phyloP scores from a whole-genome alignment of 2,888 invertebrate genomes.

The Campaea margaritaria region DNA sequence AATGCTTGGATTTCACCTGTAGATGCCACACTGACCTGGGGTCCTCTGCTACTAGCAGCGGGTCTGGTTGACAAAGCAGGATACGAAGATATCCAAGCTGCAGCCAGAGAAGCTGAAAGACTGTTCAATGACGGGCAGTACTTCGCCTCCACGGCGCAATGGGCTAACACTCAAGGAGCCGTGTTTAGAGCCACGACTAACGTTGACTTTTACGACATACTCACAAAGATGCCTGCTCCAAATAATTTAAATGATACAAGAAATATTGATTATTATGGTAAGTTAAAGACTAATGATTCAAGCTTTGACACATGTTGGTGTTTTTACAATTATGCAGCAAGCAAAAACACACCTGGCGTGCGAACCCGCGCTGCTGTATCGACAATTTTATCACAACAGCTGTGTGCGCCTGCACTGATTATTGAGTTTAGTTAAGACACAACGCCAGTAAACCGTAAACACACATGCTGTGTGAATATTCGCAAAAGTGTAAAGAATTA shows the following conservation, averaged over 20 bases:
- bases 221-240: conserved; percentile 75
- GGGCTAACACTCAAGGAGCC: conserved; percentile 87
- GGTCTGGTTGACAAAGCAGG: conserved; percentile 90
- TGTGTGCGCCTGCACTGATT: no score
- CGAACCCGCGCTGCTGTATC: no score
- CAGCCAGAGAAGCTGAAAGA: conserved; percentile 83
- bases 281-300: conserved; percentile 7
- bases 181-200: conserved; percentile 86
- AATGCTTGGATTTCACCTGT: conserved; percentile 96
- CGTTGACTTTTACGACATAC: conserved; percentile 94
- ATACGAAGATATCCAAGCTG: conserved; percentile 82
- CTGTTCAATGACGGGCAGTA: conserved; percentile 86
- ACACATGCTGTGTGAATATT: no score
- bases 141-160: conserved; percentile 86
- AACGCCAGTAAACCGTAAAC: no score
- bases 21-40: conserved; percentile 94
- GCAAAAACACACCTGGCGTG: no score
- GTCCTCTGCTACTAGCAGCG: conserved; percentile 89
- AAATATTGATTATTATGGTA: conserved; percentile 35
- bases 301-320: neutral
- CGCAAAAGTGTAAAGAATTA: no score
- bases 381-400: no score
- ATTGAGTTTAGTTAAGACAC: no score
- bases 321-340: no score
- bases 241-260: conserved; percentile 49